Evolutionary conservation across 2,113 vertebrate genomes (phyloP).

Genomic region (Oryzias javanicus): DNA sequence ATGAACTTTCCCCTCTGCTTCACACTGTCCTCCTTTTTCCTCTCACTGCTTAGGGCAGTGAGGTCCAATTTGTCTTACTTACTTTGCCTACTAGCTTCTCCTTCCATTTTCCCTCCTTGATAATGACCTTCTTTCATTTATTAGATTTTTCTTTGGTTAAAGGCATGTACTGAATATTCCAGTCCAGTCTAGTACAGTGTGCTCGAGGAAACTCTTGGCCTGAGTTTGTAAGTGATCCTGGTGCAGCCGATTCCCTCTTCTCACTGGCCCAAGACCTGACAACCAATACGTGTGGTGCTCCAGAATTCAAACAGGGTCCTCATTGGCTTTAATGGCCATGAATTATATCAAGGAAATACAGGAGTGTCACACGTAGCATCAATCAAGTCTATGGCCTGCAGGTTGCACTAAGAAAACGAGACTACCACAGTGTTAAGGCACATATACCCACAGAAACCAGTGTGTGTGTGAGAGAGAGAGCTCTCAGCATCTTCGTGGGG

Average conservation of each 20-base stretch:
- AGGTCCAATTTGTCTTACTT: conserved; percentile 46
- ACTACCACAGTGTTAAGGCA: conserved; percentile 39
- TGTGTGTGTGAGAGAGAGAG: conserved; percentile 22
- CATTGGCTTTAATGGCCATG: conserved; percentile 70
- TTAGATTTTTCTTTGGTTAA: conserved; percentile 43
- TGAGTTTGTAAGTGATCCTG: conserved; percentile 38
- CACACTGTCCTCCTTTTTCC: conserved; percentile 29
- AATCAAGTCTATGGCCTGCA: conserved; percentile 56
- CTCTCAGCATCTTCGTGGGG: conserved; percentile 54
- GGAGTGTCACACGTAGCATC: conserved; percentile 57
- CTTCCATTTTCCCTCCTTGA: conserved; percentile 44
- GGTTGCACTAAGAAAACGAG: conserved; percentile 40
- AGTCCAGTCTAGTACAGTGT: conserved; percentile 61
- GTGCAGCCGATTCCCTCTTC: conserved; percentile 30
- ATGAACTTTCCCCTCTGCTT: conserved; percentile 21
- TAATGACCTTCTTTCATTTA: conserved; percentile 46
- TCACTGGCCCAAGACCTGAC: conserved; percentile 52
- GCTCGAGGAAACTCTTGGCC: conserved; percentile 42
- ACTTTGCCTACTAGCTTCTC: conserved; percentile 24
- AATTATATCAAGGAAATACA: conserved; percentile 73
- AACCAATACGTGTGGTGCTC: conserved; percentile 57
- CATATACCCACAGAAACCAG: conserved; percentile 69
- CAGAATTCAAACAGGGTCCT: conserved; percentile 76
- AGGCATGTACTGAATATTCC: conserved; percentile 38
- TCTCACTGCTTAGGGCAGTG: conserved; percentile 33